Evolutionary conservation across 2,888 invertebrate genomes (phyloP).

Genomic region (Argyresthia albistria): DNA sequence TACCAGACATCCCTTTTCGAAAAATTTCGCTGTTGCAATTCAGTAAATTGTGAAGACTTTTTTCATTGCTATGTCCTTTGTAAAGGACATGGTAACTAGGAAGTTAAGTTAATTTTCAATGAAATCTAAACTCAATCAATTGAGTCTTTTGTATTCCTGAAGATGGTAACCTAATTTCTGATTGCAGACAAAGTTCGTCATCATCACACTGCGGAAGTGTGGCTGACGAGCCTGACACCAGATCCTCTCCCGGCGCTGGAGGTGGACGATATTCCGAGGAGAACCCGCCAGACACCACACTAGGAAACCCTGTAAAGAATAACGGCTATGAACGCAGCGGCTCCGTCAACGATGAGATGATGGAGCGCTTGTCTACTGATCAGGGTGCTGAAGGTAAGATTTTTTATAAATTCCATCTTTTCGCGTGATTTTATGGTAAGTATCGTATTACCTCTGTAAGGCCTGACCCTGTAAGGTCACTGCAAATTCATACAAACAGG

Average conservation of each 20-base stretch:
- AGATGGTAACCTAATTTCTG: constrained; percentile 7
- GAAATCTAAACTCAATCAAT: too few relatives aligned
- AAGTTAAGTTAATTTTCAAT: too few relatives aligned
- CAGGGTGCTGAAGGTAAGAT: constrained; percentile 65
- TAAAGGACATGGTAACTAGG: too few relatives aligned
- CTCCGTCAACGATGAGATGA: constrained; percentile 53
- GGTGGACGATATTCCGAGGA: constrained; percentile 56
- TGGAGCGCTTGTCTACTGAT: constrained; percentile 61
- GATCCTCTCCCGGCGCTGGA: constrained; percentile 61
- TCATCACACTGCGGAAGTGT: constrained; percentile 68
- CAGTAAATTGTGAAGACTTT: too few relatives aligned
- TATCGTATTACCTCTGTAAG: too few relatives aligned
- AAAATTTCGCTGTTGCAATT: too few relatives aligned
- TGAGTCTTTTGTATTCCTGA: neutral
- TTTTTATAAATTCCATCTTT: too few relatives aligned
- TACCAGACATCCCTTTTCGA: too few relatives aligned
- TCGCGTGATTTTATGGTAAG: too few relatives aligned
- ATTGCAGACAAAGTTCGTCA: constrained; percentile 60
- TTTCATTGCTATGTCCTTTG: too few relatives aligned
- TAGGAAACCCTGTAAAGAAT: constrained; percentile 63
- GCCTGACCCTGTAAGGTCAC: too few relatives aligned
- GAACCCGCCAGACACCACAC: constrained; percentile 54
- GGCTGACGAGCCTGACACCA: constrained; percentile 63
- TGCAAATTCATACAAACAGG: too few relatives aligned
- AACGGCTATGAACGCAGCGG: constrained; percentile 65